Conservation (phyloP, 2,113 vertebrate species). For the Gorsachius goisagi region DNA sequence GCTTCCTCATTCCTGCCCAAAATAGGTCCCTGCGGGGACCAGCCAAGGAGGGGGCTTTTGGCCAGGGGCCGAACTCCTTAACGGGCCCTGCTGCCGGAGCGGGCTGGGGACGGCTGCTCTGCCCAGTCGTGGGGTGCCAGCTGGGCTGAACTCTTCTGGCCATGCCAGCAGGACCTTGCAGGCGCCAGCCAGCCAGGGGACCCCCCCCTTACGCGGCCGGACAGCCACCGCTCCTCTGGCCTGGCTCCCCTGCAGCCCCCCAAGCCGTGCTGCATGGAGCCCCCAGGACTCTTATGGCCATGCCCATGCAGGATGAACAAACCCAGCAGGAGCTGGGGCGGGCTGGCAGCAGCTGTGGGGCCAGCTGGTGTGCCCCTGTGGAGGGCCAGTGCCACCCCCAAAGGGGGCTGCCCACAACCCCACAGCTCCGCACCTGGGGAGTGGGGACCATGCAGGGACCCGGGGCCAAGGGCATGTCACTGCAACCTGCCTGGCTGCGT, state of each 20-base stretch:
- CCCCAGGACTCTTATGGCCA: fast-evolving
- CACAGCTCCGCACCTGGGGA: not conserved
- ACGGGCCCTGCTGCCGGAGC: not conserved
- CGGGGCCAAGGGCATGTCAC: not conserved
- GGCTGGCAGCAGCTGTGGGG: not conserved
- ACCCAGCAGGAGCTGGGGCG: not conserved
- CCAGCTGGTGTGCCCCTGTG: not conserved
- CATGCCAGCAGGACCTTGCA: not conserved
- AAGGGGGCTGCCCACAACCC: not conserved
- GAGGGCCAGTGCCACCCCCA: not conserved
- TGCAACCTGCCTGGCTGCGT: not conserved
- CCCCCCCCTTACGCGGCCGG: fast-evolving
- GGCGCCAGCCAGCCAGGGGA: not conserved
- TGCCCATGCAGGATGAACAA: fast-evolving
- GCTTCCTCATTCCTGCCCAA: conserved; percentile 52
- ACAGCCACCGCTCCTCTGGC: not conserved
- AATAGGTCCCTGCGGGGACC: not conserved
- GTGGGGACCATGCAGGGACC: not conserved
- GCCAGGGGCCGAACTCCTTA: not conserved
- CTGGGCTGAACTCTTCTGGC: not conserved
- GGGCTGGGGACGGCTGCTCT: not conserved
- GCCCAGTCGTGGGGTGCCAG: not conserved
- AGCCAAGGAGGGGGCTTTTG: not conserved
- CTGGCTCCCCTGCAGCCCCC: not conserved
- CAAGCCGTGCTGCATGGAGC: fast-evolving